These are phyloP conservation scores for Epinotia brunnichana DNA, from an alignment of 2,888 invertebrate genomes.

Conservation along the genomic window DNA sequence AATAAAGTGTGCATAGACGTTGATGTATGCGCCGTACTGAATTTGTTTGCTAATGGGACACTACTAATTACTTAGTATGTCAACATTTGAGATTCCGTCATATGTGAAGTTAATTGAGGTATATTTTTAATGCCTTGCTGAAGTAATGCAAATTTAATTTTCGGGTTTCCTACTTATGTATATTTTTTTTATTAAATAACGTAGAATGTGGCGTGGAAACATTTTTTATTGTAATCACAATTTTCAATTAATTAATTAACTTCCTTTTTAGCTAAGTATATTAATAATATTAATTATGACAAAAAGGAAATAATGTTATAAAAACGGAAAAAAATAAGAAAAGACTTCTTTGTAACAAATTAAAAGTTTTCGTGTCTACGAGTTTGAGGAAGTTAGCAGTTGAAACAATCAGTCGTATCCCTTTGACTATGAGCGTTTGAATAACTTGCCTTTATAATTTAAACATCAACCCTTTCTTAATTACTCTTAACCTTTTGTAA, in stretches of 20 bases:
- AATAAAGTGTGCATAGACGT: no score
- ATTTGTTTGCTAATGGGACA: no score
- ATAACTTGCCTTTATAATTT: slow-evolving; percentile 15
- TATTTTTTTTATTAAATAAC: no score
- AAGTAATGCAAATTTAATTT: no score
- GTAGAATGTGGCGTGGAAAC: no score
- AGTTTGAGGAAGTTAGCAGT: slow-evolving; percentile 7
- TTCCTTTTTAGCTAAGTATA: background rate
- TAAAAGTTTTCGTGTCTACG: slow-evolving; percentile 33
- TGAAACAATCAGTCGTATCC: slow-evolving; percentile 27
- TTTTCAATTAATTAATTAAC: no score
- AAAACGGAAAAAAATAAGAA: background rate
- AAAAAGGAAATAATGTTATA: background rate
- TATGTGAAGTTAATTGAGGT: no score
- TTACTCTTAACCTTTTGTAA: slow-evolving; percentile 11
- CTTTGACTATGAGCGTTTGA: slow-evolving; percentile 21
- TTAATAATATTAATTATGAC: background rate
- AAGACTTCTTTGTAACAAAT: slow-evolving; percentile 1
- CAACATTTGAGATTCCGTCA: no score
- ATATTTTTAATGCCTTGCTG: no score
- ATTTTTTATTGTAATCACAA: background rate
- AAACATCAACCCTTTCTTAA: slow-evolving; percentile 12
- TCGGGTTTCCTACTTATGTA: no score
- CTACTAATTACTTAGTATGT: no score
- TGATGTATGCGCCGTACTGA: no score